These are phyloP conservation scores for Drosophila lacteicornis DNA, from an alignment of 1,140 invertebrate species.

Conservation along the genomic window DNA sequence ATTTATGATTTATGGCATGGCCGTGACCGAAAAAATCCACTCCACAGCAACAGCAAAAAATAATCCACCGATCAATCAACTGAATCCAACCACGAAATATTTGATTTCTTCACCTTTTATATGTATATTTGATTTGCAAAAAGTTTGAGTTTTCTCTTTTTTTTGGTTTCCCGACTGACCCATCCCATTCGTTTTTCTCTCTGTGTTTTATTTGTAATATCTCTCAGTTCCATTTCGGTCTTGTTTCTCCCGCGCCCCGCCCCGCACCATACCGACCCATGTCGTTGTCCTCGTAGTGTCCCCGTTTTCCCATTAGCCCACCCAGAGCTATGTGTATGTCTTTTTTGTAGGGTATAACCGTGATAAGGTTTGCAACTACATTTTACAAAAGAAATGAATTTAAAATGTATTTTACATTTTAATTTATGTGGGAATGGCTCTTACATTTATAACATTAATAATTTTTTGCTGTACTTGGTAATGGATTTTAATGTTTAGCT, in stretches of 20 bases:
- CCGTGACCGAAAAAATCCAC: slow-evolving; percentile 57
- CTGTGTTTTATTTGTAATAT: slow-evolving; percentile 22
- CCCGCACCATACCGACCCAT: slow-evolving; percentile 4
- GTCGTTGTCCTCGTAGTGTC: slow-evolving; percentile 26
- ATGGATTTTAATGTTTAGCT: background rate
- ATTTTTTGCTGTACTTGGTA: background rate
- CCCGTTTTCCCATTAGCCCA: background rate
- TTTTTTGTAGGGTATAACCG: background rate
- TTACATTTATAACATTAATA: background rate
- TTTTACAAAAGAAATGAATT: no score
- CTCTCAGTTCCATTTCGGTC: slow-evolving; percentile 19
- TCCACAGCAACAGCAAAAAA: slow-evolving; percentile 14
- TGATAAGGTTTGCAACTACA: background rate
- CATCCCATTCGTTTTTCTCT: slow-evolving; percentile 17
- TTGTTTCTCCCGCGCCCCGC: background rate
- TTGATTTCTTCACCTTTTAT: slow-evolving; percentile 35
- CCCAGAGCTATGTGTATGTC: background rate
- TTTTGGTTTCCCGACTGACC: slow-evolving; percentile 21
- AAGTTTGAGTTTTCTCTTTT: slow-evolving; percentile 13
- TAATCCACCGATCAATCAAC: slow-evolving; percentile 53
- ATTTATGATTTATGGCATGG: slow-evolving; percentile 76
- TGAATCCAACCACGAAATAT: slow-evolving; percentile 42
- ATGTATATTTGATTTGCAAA: slow-evolving; percentile 56
- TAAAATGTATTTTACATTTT: background rate
- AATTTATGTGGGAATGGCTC: slow-evolving; percentile 4